phyloP scores from a whole-genome alignment of 2,797 vertebrate species.

The Brotula barbata region DNA sequence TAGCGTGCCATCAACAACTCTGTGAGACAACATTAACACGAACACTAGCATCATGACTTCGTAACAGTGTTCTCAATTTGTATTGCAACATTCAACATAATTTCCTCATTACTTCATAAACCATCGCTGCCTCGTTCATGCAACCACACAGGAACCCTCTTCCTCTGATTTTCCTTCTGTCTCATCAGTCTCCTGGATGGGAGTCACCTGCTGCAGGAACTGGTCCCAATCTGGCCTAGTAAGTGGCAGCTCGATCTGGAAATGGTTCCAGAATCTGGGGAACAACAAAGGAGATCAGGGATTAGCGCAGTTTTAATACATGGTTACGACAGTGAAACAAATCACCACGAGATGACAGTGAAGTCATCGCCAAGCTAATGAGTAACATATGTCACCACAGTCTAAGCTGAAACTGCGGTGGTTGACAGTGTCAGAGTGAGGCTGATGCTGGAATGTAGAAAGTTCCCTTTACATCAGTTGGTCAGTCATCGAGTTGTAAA shows the following conservation, averaged over 20 bases:
- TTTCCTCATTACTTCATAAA: background rate
- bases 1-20: no score
- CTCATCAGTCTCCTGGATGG: background rate
- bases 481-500: no score
- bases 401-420: no score
- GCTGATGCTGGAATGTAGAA: no score
- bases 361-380: no score
- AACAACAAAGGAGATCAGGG: constrained; percentile 29
- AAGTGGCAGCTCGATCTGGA: constrained; percentile 79
- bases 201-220: constrained; percentile 55
- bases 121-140: background rate
- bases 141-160: background rate
- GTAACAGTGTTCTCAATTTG: no score
- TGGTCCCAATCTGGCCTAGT: constrained; percentile 72
- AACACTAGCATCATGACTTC: no score
- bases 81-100: background rate
- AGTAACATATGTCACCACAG: no score
- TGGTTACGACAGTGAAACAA: background rate
- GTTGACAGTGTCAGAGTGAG: no score
- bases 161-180: background rate
- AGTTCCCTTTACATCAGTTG: no score
- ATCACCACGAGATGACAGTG: no score
- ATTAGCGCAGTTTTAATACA: background rate
- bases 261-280: constrained; percentile 84
- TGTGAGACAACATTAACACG: no score